phyloP scores from a whole-genome alignment of 2,113 vertebrate species.

The Pangasianodon gigas region DNA sequence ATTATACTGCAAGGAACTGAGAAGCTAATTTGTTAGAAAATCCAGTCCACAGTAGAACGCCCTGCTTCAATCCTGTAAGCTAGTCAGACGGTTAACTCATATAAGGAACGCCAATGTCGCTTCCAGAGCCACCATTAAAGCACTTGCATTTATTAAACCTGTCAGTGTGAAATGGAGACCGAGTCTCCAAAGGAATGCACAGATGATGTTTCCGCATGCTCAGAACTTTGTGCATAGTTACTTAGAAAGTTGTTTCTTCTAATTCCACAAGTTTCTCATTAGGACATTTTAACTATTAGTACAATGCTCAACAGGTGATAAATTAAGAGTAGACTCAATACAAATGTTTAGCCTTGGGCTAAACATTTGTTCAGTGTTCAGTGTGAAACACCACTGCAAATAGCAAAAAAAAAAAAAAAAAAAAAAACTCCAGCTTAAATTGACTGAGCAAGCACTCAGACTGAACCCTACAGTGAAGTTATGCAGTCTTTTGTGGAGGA shows the following conservation, averaged over 20 bases:
- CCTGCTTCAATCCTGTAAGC: neutral
- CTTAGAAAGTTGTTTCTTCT: neutral
- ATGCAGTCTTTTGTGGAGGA: neutral
- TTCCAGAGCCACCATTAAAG: neutral
- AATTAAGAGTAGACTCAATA: neutral
- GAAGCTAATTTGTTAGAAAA: neutral
- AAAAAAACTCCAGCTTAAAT: neutral
- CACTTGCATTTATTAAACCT: neutral
- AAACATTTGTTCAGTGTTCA: neutral
- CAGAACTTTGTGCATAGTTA: neutral
- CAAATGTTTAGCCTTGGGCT: neutral
- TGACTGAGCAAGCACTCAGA: neutral
- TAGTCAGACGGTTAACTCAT: neutral
- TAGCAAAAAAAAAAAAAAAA: neutral
- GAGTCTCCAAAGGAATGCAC: neutral
- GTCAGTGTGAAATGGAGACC: neutral
- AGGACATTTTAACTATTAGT: neutral
- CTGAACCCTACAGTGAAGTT: neutral
- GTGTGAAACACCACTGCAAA: neutral
- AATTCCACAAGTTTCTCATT: neutral
- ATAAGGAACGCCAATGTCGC: neutral
- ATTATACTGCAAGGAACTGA: too few species aligned
- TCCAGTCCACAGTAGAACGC: neutral
- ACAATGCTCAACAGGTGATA: neutral
- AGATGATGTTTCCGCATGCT: neutral